Percentiles rank a stretch among this genome's conserved stretches.
Evolutionary conservation across 2,888 invertebrate species (phyloP).

Genomic region (Gandaritis pyraliata): DNA sequence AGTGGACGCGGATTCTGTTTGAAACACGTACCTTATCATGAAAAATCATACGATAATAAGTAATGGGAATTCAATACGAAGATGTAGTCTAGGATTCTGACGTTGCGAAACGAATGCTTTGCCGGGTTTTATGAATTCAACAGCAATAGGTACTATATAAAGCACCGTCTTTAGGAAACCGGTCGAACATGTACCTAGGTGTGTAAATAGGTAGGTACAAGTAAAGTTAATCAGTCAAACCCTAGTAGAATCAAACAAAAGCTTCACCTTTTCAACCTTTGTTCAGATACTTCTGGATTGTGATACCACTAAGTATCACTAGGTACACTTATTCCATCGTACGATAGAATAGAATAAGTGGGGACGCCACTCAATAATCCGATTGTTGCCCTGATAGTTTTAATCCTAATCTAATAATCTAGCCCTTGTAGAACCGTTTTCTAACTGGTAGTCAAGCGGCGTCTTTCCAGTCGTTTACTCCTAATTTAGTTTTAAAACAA

Average conservation of each 20-base stretch:
- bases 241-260: neutral
- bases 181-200: neutral
- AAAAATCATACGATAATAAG: too few species aligned
- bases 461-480: conserved; percentile 34
- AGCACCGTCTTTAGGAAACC: too few species aligned
- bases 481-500: conserved; percentile 3
- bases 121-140: too few species aligned
- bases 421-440: conserved; percentile 48
- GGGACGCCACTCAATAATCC: neutral
- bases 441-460: conserved; percentile 45
- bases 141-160: too few species aligned
- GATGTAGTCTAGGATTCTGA: too few species aligned
- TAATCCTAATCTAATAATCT: conserved; percentile 51
- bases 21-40: too few species aligned
- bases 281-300: neutral
- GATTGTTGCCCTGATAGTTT: conserved; percentile 27
- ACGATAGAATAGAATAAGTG: neutral
- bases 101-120: too few species aligned
- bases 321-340: neutral
- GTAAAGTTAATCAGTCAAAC: too few species aligned
- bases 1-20: too few species aligned
- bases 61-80: too few species aligned
- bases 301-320: too few species aligned
- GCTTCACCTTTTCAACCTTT: conserved; percentile 1
- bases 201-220: neutral